These are phyloP conservation scores for Chlorops oryzae DNA, from an alignment of 1,140 invertebrate species.

Conservation along the genomic window DNA sequence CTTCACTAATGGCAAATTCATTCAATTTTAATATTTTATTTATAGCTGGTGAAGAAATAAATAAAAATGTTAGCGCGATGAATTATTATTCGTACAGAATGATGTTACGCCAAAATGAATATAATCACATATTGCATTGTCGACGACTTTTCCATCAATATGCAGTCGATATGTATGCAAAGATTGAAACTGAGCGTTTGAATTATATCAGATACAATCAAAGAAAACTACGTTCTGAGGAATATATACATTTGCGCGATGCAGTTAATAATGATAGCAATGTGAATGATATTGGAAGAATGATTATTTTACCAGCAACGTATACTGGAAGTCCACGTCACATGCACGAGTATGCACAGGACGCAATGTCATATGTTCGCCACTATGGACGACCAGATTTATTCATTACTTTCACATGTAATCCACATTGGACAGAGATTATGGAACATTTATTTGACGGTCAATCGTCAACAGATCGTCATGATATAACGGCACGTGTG, in stretches of 20 bases:
- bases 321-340: constrained; percentile 45
- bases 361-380: constrained; percentile 51
- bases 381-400: constrained; percentile 42
- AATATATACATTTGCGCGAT: constrained; percentile 13
- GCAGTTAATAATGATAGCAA: constrained; percentile 24
- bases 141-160: constrained; percentile 28
- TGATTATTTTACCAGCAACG: constrained; percentile 47
- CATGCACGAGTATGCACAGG: constrained; percentile 50
- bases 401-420: constrained; percentile 49
- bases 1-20: no score
- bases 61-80: no score
- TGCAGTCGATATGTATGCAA: constrained; percentile 15
- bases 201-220: constrained; percentile 6
- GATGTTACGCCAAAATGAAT: no score
- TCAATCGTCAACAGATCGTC: constrained; percentile 34
- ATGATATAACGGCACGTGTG: constrained; percentile 45
- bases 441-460: constrained; percentile 27
- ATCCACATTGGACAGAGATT: constrained; percentile 51
- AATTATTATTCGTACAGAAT: no score
- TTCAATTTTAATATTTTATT: no score
- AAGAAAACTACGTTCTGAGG: constrained; percentile 8
- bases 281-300: constrained; percentile 33
- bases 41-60: no score
- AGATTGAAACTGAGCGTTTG: constrained; percentile 4
- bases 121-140: constrained; percentile 39